Evolutionary conservation across 2,113 vertebrate genomes (phyloP), one percentile per base, ranked within the genome.

Genomic region (Cardinalis cardinalis): DNA sequence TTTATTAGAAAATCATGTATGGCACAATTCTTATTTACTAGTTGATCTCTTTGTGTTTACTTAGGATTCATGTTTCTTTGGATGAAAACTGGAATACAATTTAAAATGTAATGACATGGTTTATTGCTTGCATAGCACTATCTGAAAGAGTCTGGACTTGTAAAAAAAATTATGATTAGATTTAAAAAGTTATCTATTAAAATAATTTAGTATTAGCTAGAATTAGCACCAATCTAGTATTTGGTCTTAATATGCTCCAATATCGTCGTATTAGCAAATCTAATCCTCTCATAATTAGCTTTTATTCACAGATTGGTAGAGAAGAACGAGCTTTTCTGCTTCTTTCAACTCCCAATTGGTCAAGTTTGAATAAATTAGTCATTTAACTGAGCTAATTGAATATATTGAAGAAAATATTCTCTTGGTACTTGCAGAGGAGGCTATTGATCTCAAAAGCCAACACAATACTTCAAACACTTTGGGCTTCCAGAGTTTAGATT

Each of bases 241-340:
- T 92, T 91, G 56, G 79, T 73, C 75, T 64, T 76, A 91, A 91
- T 74, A 91, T 77, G 68, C 60, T 76, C 75, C 90, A 88, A 86
- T 66, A 91, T 65, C 83, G 75, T 48, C 77, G 72, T 60, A 91
- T 92, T 91, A 94, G 49, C 73, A 91, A 91, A 94, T 60, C 28
- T 95, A 95, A 95, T 96, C 88, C 95, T 84, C 75, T 80, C 78
- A 70, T 91, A 95, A 96, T 95, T 95, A 89, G 64, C 72, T 88
- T 91, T 95, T 95, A 91, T 95, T 95, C 94, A 88, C 68, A 92
- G 79, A 85, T 56, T 88, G 64, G 43, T 91, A 84, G 43, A 79
- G 78, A 93, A 93, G 82, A 92, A 94, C 72, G 84, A 83, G 91
- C 85, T 91, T 94, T 95, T 85, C 82, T 74, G 87, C 71, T 87